A percentile compares a stretch with the other conserved stretches of the same genome.
phyloP scores from a whole-genome alignment of 1,140 invertebrate genomes.

The Nylanderia fulva region DNA sequence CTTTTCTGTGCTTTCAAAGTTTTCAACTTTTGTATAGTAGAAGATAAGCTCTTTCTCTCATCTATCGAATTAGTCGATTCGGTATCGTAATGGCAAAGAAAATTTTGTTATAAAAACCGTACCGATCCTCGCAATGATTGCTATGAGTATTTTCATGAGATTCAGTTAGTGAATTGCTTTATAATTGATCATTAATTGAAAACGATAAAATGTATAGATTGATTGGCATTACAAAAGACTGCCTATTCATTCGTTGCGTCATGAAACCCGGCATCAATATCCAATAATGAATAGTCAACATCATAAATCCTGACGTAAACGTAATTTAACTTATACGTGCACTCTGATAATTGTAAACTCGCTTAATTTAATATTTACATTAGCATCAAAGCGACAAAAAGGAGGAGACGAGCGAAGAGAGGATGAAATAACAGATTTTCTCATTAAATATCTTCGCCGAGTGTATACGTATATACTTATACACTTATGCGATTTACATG shows the following conservation, averaged over 20 bases:
- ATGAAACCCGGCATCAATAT: background rate
- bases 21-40: background rate
- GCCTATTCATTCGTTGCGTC: background rate
- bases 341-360: background rate
- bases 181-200: slow-evolving; percentile 9
- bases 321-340: background rate
- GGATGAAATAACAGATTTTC: background rate
- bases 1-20: background rate
- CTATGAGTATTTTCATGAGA: background rate
- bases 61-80: background rate
- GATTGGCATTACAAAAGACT: slow-evolving; percentile 17
- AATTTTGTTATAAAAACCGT: background rate
- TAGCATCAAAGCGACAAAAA: background rate
- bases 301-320: background rate
- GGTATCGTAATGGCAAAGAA: background rate
- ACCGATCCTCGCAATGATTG: background rate
- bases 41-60: background rate
- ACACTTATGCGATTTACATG: background rate
- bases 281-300: background rate
- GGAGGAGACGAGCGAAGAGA: background rate
- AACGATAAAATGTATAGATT: background rate
- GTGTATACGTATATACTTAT: too few species aligned
- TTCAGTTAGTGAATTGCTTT: background rate
- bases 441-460: background rate
- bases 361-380: background rate